Evolutionary conservation across 2,888 invertebrate genomes (phyloP).

Genomic region (Pachycephus smyrnensis): DNA sequence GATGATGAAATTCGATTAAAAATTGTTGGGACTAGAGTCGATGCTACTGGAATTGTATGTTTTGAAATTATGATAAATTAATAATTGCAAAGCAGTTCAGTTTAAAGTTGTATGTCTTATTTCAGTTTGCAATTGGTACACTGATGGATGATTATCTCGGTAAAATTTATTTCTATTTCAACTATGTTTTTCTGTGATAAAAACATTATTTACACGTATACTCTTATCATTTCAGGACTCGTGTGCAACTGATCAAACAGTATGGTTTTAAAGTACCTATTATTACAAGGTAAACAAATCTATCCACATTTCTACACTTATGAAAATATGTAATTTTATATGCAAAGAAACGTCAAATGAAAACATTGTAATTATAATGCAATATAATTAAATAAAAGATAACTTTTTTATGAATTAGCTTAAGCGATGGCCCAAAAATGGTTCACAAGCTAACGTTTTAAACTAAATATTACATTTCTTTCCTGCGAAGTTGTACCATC

Average conservation of each 20-base stretch:
- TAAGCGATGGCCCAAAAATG: neutral
- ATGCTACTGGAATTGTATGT: constrained; percentile 98
- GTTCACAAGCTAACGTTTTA: neutral
- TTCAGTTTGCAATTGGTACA: constrained; percentile 98
- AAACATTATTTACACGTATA: neutral
- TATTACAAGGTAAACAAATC: neutral
- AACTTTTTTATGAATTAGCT: neutral
- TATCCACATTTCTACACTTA: neutral
- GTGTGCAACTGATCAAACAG: constrained; percentile 47
- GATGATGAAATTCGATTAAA: constrained; percentile 98
- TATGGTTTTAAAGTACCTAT: neutral
- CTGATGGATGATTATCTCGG: constrained; percentile 99
- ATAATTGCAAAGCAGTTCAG: neutral
- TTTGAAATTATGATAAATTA: constrained; percentile 19
- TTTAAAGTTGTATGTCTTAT: constrained; percentile 52
- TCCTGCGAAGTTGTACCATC: neutral
- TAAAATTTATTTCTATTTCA: constrained; percentile 66
- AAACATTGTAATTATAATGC: neutral
- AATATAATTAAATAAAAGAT: neutral
- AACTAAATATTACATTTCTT: neutral
- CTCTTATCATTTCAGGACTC: constrained; percentile 40
- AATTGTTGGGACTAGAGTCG: constrained; percentile 98
- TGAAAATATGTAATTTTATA: neutral
- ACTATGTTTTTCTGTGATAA: neutral
- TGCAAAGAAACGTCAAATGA: neutral